Percentiles rank a stretch among this genome's conserved stretches.
phyloP scores from a whole-genome alignment of 92 coral and sea anemone genomes.

The Palythoa heliodiscus region DNA sequence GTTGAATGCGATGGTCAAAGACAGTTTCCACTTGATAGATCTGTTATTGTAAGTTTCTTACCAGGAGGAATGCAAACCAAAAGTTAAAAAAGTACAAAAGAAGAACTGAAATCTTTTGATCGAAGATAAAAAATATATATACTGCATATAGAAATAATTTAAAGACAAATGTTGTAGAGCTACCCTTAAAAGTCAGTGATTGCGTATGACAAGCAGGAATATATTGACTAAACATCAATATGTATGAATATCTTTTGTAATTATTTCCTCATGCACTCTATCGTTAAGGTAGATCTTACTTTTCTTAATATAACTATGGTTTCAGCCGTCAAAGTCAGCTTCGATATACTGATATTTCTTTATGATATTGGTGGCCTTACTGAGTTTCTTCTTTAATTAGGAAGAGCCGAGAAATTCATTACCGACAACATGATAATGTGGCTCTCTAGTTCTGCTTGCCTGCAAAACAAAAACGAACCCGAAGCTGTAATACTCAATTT shows the following conservation, averaged over 20 bases:
- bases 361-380: too few relatives aligned
- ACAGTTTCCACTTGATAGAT: conserved; percentile 14
- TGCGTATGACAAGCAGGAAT: not conserved
- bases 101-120: not conserved
- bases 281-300: not conserved
- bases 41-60: conserved; percentile 27
- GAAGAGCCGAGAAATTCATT: too few relatives aligned
- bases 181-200: not conserved
- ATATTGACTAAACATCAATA: conserved; percentile 30
- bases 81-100: not conserved
- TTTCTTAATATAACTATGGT: not conserved
- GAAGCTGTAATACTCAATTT: too few relatives aligned
- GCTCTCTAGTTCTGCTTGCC: too few relatives aligned
- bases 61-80: not conserved
- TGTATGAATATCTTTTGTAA: not conserved
- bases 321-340: not conserved
- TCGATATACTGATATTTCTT: too few relatives aligned
- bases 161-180: not conserved
- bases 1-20: not conserved
- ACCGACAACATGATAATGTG: too few relatives aligned
- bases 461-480: too few relatives aligned
- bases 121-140: not conserved
- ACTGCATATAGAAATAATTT: not conserved
- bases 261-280: not conserved
- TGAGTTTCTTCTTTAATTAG: too few relatives aligned